These are phyloP conservation scores for Diarsia brunnea DNA, from an alignment of 2,888 invertebrate genomes.

Conservation along the genomic window DNA sequence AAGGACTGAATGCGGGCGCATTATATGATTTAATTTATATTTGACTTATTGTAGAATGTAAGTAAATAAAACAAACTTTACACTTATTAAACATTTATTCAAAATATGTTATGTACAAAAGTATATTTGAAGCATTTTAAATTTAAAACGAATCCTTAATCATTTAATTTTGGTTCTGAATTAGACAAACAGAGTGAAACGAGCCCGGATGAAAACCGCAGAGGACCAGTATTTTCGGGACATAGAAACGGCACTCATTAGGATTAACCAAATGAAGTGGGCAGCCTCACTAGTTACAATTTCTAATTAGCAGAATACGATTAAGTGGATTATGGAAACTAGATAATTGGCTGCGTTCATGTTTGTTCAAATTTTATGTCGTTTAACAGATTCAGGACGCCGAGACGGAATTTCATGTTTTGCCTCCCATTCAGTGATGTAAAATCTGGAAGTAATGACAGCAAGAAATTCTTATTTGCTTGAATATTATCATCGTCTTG, in stretches of 20 bases:
- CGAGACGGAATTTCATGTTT: constrained; percentile 56
- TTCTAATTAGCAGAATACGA: constrained; percentile 19
- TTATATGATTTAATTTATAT: no score
- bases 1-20: no score
- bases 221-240: constrained; percentile 9
- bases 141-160: not conserved
- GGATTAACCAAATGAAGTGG: constrained; percentile 30
- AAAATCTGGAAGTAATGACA: constrained; percentile 57
- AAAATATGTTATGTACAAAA: not conserved
- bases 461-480: constrained; percentile 52
- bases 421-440: constrained; percentile 39
- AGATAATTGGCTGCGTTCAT: not conserved
- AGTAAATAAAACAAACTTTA: constrained; percentile 17
- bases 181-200: not conserved
- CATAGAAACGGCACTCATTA: constrained; percentile 5
- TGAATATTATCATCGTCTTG: constrained; percentile 25
- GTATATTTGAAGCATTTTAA: not conserved
- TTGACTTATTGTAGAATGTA: not conserved
- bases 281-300: constrained; percentile 10
- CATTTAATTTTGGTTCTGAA: not conserved
- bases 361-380: constrained; percentile 46
- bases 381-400: constrained; percentile 53
- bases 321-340: not conserved
- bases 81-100: not conserved
- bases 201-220: not conserved